phyloP scores from a whole-genome alignment of 2,888 invertebrate genomes.

The Pardosa pseudoannulata region DNA sequence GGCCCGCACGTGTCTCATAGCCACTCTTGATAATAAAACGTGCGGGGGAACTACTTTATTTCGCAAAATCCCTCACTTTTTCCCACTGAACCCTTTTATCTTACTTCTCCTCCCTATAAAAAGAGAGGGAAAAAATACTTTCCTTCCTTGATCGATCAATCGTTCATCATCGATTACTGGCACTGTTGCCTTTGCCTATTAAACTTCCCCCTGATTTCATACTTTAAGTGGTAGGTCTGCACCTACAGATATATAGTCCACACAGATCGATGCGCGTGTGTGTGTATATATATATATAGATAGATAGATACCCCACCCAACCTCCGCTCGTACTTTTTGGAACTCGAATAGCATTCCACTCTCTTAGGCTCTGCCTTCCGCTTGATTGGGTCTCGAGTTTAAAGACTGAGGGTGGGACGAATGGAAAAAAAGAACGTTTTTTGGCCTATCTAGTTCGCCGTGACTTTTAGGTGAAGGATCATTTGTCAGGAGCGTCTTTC shows the following conservation, averaged over 20 bases:
- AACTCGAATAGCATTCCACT: slow-evolving; percentile 65
- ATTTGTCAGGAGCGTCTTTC: slow-evolving; percentile 68
- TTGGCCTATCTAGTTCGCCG: slow-evolving; percentile 66
- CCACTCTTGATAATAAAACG: slow-evolving; percentile 62
- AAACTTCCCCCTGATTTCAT: slow-evolving; percentile 73
- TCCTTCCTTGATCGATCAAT: slow-evolving; percentile 57
- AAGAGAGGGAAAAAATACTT: slow-evolving; percentile 25
- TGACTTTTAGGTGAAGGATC: slow-evolving; percentile 70
- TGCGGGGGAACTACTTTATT: slow-evolving; percentile 49
- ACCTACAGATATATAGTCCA: slow-evolving; percentile 28
- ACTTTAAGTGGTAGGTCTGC: slow-evolving; percentile 68
- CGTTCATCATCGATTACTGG: slow-evolving; percentile 70
- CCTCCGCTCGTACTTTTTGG: slow-evolving; percentile 20
- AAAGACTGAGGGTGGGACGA: slow-evolving; percentile 49
- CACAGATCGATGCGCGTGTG: not conserved
- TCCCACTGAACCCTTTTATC: slow-evolving; percentile 57
- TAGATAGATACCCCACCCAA: slow-evolving; percentile 29
- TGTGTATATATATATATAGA: slow-evolving; percentile 47
- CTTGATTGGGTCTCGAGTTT: slow-evolving; percentile 71
- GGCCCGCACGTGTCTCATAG: slow-evolving; percentile 51
- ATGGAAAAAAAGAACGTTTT: slow-evolving; percentile 44
- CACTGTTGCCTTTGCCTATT: slow-evolving; percentile 67
- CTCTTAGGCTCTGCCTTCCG: slow-evolving; percentile 64
- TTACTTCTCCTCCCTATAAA: slow-evolving; percentile 30
- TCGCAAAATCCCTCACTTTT: slow-evolving; percentile 51